Evolutionary conservation across 2,113 vertebrate genomes (phyloP).

Genomic region (Corythoichthys haematopterus): DNA sequence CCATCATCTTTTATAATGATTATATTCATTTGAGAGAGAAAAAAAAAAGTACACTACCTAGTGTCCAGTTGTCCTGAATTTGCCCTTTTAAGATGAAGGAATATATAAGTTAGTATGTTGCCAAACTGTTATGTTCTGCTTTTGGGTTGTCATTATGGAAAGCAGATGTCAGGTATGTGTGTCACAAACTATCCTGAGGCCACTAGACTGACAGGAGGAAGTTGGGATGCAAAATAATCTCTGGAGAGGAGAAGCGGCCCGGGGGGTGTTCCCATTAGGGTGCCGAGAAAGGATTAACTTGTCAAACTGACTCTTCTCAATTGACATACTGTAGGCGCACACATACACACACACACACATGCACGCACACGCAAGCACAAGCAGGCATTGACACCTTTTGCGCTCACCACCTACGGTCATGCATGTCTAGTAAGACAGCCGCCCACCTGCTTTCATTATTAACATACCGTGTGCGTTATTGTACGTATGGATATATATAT

Average conservation of each 20-base stretch:
- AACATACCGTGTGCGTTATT: background rate
- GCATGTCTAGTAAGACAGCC: constrained; percentile 8
- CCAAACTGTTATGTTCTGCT: constrained; percentile 14
- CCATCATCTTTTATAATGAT: background rate
- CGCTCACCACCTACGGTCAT: constrained; percentile 17
- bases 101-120: background rate
- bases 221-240: constrained; percentile 65
- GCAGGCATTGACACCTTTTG: constrained; percentile 10
- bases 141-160: constrained; percentile 30
- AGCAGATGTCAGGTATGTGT: constrained; percentile 38
- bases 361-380: background rate
- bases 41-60: background rate
- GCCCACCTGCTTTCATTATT: background rate
- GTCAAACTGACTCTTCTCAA: constrained; percentile 57
- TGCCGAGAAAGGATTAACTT: constrained; percentile 69
- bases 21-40: background rate
- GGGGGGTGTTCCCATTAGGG: constrained; percentile 59
- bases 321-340: constrained; percentile 19
- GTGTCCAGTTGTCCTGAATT: background rate
- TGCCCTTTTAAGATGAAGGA: background rate
- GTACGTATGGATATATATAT: too few species aligned
- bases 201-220: constrained; percentile 38
- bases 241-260: constrained; percentile 55
- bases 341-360: constrained; percentile 2
- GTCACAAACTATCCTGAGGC: constrained; percentile 31